These are phyloP conservation scores for Drosophila obscura DNA, from an alignment of 1,140 invertebrate genomes.

Conservation along the genomic window DNA sequence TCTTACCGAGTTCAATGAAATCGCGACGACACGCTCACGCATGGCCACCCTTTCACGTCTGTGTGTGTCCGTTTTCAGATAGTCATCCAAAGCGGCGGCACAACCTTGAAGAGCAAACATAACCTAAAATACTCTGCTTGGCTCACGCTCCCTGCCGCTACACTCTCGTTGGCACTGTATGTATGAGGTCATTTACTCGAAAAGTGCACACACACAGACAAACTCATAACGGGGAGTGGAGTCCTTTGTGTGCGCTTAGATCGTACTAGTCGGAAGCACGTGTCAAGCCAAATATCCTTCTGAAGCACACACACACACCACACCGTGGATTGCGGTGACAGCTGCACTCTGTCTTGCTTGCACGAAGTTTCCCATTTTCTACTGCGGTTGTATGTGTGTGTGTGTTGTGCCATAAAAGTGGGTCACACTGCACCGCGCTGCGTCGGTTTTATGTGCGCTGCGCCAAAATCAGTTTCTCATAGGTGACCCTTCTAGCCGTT, in stretches of 20 bases:
- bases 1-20: conserved; percentile 46
- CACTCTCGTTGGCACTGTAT: conserved; percentile 7
- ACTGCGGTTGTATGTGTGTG: conserved; percentile 8
- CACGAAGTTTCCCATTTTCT: conserved; percentile 59
- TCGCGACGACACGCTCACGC: conserved; percentile 6
- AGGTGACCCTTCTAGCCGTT: conserved; percentile 10
- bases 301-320: conserved; percentile 22
- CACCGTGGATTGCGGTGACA: conserved; percentile 32
- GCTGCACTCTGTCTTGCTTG: conserved; percentile 63
- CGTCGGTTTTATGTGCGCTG: conserved; percentile 55
- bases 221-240: conserved; percentile 3
- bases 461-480: conserved; percentile 50
- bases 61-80: conserved; percentile 20
- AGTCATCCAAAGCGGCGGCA: conserved; percentile 34
- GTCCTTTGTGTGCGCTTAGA: conserved; percentile 38
- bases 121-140: conserved; percentile 66
- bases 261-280: conserved; percentile 22
- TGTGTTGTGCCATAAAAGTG: conserved; percentile 53
- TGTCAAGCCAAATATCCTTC: conserved; percentile 38
- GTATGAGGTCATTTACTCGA: conserved; percentile 77
- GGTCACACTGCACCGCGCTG: conserved; percentile 72
- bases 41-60: conserved; percentile 17
- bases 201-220: conserved; percentile 27
- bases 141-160: conserved; percentile 27
- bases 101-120: conserved; percentile 73